Base-by-base conservation (phyloP, 2,888 invertebrate species). In the Cephalotes varians region DNA sequence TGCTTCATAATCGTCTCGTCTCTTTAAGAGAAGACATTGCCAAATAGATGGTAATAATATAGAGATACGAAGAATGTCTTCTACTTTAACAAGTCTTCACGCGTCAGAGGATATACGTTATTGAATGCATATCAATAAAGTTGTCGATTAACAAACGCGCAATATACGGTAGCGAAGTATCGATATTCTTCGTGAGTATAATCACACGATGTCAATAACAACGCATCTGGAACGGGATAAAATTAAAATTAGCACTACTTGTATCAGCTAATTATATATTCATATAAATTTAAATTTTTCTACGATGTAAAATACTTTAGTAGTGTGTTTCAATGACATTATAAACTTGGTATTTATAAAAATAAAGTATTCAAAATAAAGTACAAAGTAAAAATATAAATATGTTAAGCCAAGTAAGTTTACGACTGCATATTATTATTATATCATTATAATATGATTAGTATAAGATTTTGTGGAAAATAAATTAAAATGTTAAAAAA, bases 101-200 rank as follows among this genome's bases (percentile, higher is more conserved):
- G 28, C 15, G n/a, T 60, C 12, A 12, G 2, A 51, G 25, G 3
- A 51, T 18, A 51, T 21, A 25, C 18, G 25, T 21, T 25, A 18
- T 64, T 74, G 10, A 64, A 2, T 37, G 73, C 81, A 69, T 62
- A 64, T 79, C 54, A 65, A 56, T 72, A 72, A 31, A 56, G 44
- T 25, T 49, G 47, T 51, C 44, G 9, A n/a, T 25, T 34, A 76
- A 12, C 3, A 49, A 76, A 76, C 6, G 25, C 76, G 58, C 40
- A 31, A 21, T 71, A 28, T 79, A 54, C 21, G 4, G 15, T 4
- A 31, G 18, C 10, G 28, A 28, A 51, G 31, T 28, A 28, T 64
- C 25, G 12, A 62, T 28, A 40, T 49, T 74, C 25, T 28, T 54
- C 6, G 12, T 37, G 4, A 0, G 0, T 60, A 40, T 73, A 49